Conservation (phyloP, 2,888 invertebrate species). For the Diachrysia chrysitis region DNA sequence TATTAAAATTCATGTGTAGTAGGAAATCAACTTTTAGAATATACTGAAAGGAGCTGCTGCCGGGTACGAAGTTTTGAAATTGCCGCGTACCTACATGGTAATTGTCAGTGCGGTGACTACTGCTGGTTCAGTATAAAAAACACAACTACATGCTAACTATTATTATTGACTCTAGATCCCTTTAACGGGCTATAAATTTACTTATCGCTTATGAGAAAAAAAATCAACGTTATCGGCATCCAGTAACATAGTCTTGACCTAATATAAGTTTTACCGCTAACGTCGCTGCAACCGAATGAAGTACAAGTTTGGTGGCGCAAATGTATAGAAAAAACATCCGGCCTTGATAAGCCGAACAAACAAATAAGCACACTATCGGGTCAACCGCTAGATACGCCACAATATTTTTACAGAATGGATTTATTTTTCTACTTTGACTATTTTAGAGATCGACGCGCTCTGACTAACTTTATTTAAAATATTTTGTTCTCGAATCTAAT, state of each 20-base stretch:
- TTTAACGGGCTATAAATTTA: slow-evolving; percentile 64
- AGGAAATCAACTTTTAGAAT: too few relatives aligned
- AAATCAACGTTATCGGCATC: slow-evolving; percentile 77
- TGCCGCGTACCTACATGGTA: slow-evolving; percentile 14
- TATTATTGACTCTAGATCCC: slow-evolving; percentile 63
- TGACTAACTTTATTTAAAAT: slow-evolving; percentile 26
- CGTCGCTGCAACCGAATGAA: slow-evolving; percentile 79
- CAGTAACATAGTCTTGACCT: slow-evolving; percentile 82
- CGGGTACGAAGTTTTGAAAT: neutral
- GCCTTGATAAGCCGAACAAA: slow-evolving; percentile 88
- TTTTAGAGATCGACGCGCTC: slow-evolving; percentile 47
- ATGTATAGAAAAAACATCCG: slow-evolving; percentile 89
- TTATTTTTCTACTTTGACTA: slow-evolving; percentile 74
- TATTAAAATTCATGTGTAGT: too few relatives aligned
- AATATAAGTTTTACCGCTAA: slow-evolving; percentile 83
- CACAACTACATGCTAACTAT: slow-evolving; percentile 54
- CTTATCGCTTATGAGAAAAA: slow-evolving; percentile 72
- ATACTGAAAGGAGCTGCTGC: too few relatives aligned
- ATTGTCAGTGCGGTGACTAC: slow-evolving; percentile 14
- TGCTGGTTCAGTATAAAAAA: slow-evolving; percentile 47
- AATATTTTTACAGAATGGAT: slow-evolving; percentile 80
- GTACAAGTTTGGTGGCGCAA: slow-evolving; percentile 85
- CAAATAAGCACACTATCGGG: slow-evolving; percentile 87
- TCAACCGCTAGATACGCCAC: slow-evolving; percentile 85
- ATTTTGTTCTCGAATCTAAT: slow-evolving; percentile 12